These are phyloP conservation scores for Myrmecobius fasciatus DNA, from an alignment of 2,113 vertebrate genomes.

Conservation along the genomic window DNA sequence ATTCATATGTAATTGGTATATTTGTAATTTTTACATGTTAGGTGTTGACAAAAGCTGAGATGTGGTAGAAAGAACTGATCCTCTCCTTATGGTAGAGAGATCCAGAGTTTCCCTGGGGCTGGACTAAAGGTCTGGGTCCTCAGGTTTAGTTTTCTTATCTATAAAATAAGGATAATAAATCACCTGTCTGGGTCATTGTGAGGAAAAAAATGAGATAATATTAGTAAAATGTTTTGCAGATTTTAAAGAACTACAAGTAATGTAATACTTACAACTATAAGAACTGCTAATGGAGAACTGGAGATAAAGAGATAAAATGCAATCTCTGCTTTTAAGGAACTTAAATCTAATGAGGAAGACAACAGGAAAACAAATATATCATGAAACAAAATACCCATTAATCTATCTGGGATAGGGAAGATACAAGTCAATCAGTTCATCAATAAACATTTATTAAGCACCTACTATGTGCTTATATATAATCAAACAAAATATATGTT, in stretches of 20 bases:
- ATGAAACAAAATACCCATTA: background rate
- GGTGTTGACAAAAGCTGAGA: background rate
- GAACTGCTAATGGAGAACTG: too few relatives aligned
- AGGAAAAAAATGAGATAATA: background rate
- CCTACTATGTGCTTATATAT: background rate
- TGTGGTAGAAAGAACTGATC: background rate
- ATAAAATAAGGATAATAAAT: background rate
- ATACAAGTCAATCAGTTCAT: background rate
- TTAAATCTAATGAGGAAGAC: background rate
- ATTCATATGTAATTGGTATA: background rate
- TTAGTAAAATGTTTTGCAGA: background rate
- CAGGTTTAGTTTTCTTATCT: background rate
- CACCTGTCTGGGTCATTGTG: background rate
- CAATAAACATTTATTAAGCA: background rate
- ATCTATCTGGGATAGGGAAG: background rate
- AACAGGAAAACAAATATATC: background rate
- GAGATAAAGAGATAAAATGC: background rate
- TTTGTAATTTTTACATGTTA: background rate
- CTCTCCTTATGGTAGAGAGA: background rate
- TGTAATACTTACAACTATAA: too few relatives aligned
- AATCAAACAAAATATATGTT: background rate
- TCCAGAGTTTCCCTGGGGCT: background rate
- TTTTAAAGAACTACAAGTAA: background rate
- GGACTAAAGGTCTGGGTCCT: background rate
- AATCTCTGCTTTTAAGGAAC: background rate